Base-by-base conservation (phyloP, 1,140 invertebrate species). In the Amyelois transitella region DNA sequence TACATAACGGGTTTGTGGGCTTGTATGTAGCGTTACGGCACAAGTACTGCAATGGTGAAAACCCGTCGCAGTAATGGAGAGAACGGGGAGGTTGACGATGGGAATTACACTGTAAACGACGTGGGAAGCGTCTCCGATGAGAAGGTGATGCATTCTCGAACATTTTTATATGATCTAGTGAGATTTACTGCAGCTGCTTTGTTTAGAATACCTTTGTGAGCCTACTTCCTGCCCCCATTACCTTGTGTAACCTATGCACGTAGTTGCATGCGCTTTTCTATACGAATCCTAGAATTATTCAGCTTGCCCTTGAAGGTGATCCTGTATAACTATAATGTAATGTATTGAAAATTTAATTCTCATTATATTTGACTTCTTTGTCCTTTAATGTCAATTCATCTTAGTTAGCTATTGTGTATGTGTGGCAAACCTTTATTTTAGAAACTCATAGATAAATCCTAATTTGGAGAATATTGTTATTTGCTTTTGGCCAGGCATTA, bases 1-100 rank as follows among this genome's bases (percentile, higher is more conserved):
- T 81, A 82, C 63, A 71, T 78, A 81, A 79, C 71, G 54, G 38
- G 64, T 69, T 71, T 66, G 66, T 66, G 64, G 56, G 65, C 53
- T 80, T 71, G 54, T 69, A 72, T 74, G 76, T 78, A 75, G 61
- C 62, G 66, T 75, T 75, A 77, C 67, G 67, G 66, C 68, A 66
- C 69, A 72, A 66, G 53, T 73, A 75, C 72, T 72, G 74, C 81
- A 73, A 87, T 89, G 87, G 87, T 89, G 75, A 89, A 89, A 87
- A 89, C 87, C 71, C 81, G 87, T 67, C 84, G 87, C 72, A 89
- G 86, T 82, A 86, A 85, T 59, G 78, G 87, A 76, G 87, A 88
- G 73, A 89, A 88, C 63, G 87, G 85, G 62, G 87, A 89, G 72
- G 78, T 85, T 72, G 87, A 87, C 56, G 86, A 88, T 73, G 83